Base-by-base conservation (phyloP, 2,113 vertebrate species). In the Onychostruthus taczanowskii region DNA sequence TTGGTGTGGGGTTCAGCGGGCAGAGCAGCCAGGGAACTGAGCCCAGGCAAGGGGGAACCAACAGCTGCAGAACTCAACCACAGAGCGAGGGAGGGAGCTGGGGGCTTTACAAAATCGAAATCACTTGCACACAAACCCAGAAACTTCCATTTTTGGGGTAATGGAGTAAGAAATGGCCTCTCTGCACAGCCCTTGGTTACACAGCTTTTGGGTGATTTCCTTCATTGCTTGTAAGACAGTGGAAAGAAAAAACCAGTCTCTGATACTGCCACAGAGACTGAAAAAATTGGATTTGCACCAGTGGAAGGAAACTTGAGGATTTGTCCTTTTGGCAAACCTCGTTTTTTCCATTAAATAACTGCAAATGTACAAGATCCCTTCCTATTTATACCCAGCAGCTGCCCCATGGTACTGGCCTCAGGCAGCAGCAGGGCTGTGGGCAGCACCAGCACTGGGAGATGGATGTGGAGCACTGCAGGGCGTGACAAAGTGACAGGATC, bases 381-480 rank as follows among this genome's bases (percentile, higher is more conserved):
- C 31, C 26, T 41, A 4, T 26, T 80, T 3, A 15, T 55, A 49
- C 21, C 15, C 61, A 43, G 31, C 4, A 24, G n/a, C 39, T 52
- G 52, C 41, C n/a, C 31, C 0, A 1, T 1, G 0, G 23, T 39
- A 31, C 1, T 0, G 3, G 31, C 41, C 47, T 39, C 50, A 7
- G 6, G 30, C 49, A 18, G 52, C 37, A 89, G 58, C 23, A 43
- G 75, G 50, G 47, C 50, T 55, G 21, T 41, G 84, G 21, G 20
- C 3, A 6, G 35, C 47, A 12, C 31, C 3, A 6, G 35, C 47
- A 12, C 31, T 20, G 33, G 67, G 30, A 52, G 21, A 46, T 6
- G 33, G 19, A 28, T 13, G 11, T 7, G 20, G 35, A 49, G 58
- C 44, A 8, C 27, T 14, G 50, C 18, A 20, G 12, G 6, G 9